phyloP scores from a whole-genome alignment of 2,888 invertebrate species.

The Argyra leucocephala region DNA sequence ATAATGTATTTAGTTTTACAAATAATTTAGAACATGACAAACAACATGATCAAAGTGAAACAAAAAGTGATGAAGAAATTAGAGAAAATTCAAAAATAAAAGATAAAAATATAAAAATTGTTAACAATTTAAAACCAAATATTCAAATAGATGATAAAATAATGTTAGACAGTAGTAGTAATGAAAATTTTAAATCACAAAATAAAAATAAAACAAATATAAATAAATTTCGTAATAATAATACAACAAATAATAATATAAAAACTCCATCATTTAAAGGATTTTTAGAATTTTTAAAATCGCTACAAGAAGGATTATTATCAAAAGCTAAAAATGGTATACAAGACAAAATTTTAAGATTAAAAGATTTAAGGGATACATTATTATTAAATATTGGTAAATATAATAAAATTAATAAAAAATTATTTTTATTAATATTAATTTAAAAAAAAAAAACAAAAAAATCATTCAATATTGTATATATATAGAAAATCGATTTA shows the following conservation, averaged over 20 bases:
- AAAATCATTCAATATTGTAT: no score
- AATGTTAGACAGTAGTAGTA: neutral
- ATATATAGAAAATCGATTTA: slow-evolving; percentile 45
- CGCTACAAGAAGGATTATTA: slow-evolving; percentile 34
- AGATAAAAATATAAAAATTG: neutral
- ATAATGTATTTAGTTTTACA: neutral
- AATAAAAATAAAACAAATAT: neutral
- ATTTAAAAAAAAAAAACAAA: no score
- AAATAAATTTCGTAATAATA: neutral
- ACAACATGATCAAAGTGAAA: neutral
- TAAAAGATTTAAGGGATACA: slow-evolving; percentile 42
- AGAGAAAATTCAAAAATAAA: neutral
- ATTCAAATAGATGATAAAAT: neutral
- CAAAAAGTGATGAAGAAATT: neutral
- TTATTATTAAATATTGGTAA: slow-evolving; percentile 59
- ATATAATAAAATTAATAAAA: no score
- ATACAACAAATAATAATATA: slow-evolving; percentile 14
- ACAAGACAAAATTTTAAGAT: slow-evolving; percentile 36
- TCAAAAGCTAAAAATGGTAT: slow-evolving; percentile 34
- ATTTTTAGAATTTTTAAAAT: slow-evolving; percentile 37
- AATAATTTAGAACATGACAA: neutral
- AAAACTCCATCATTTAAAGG: slow-evolving; percentile 34
- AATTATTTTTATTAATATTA: no score
- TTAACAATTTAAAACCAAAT: neutral
- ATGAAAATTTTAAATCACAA: neutral